These are phyloP conservation scores for Tuta absoluta DNA, from an alignment of 2,888 invertebrate genomes.

Conservation along the genomic window DNA sequence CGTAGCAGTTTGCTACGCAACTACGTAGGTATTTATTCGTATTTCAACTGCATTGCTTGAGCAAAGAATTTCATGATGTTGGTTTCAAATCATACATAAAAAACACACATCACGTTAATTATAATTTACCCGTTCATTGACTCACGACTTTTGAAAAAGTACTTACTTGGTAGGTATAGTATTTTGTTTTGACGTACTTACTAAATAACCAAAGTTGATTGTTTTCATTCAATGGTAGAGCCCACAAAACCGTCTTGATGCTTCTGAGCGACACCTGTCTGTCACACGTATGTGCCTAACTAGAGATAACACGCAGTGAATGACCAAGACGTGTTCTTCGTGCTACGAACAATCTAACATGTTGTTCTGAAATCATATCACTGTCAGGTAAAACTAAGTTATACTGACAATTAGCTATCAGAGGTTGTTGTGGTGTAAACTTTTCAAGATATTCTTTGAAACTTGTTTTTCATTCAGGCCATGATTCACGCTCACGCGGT, in stretches of 20 bases:
- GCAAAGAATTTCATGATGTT: too few species aligned
- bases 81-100: too few species aligned
- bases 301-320: slow-evolving; percentile 1
- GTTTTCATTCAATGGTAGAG: not conserved
- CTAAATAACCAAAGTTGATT: not conserved
- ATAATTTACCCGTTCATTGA: not conserved
- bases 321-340: not conserved
- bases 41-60: too few species aligned
- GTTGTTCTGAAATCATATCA: slow-evolving; percentile 1
- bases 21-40: too few species aligned
- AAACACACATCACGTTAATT: too few species aligned
- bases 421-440: not conserved
- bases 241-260: not conserved
- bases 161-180: not conserved
- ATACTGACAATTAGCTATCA: not conserved
- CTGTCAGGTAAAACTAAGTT: not conserved
- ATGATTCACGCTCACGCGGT: too few species aligned
- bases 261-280: not conserved
- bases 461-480: not conserved
- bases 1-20: too few species aligned
- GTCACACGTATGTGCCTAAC: not conserved
- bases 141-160: not conserved
- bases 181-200: not conserved
- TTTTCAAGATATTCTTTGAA: not conserved
- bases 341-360: not conserved